Evolutionary conservation across 2,888 invertebrate genomes (phyloP), one percentile per base, ranked within the genome.

Genomic region (Cheilosia variabilis): DNA sequence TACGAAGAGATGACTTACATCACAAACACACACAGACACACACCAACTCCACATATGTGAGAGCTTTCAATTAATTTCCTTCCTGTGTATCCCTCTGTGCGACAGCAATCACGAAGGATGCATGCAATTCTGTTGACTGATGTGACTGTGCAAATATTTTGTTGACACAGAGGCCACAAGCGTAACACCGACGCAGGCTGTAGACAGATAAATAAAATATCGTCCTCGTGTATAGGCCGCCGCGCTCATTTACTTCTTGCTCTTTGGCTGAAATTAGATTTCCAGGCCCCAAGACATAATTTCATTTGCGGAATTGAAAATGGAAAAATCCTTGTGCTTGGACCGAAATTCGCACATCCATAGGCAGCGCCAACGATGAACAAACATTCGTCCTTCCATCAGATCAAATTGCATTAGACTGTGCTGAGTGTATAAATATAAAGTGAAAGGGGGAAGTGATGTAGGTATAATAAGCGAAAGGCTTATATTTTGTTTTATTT

Each of bases 31-130:
- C 31, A 31, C 31, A 31, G 9, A 31, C 13, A 4, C 37, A 13
- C 37, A 37, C 0, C 37, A 10, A 37, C 4, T 37, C 13, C 37
- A 13, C 13, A 37, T 10, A 3, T 5, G 17, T 52, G 71, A 52
- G 5, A 62, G 22, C 53, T 19, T 73, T 73, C 13, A 73, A 73
- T 73, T 73, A 62, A 62, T 62, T 63, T 73, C n/a, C 62, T 53
- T 53, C 43, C 31, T 5, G 9, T 4, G 15, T 15, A 6, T 24
- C 5, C 24, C 10, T 31, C 55, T 6, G 22, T 24, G 24, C 4
- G 24, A 24, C n/a, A 45, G 17, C n/a, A 45, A 52, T 52, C 37
- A 47, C 17, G 55, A 27, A 37, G 52, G 66, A 43, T 31, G 50
- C 50, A 37, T 45, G 52, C 37, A 37, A n/a, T 24, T 37, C n/a